phyloP scores from a whole-genome alignment of 30 jellyfish, hydroid and myxozoan genomes.

The Kudoa iwatai region DNA sequence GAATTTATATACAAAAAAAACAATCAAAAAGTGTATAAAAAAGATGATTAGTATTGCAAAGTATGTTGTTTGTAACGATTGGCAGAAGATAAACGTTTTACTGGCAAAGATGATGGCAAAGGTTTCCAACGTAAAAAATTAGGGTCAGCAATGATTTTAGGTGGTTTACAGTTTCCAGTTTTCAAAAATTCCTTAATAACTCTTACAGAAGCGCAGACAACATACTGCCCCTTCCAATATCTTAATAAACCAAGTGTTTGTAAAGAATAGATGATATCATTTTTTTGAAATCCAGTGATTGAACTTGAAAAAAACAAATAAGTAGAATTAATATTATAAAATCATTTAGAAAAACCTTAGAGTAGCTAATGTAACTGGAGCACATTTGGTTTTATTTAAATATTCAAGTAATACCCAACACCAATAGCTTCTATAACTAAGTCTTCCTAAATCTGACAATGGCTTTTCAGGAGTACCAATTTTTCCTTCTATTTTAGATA shows the following conservation, averaged over 20 bases:
- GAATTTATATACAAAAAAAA: too few species aligned
- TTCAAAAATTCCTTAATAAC: neutral
- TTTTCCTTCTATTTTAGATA: slow-evolving; percentile 29
- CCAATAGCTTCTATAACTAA: slow-evolving; percentile 76
- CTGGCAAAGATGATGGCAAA: too few species aligned
- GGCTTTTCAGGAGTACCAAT: slow-evolving; percentile 95
- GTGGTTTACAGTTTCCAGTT: neutral
- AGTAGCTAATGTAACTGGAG: slow-evolving; percentile 29
- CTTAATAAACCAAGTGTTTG: slow-evolving; percentile 50
- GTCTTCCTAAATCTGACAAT: slow-evolving; percentile 53
- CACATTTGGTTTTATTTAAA: slow-evolving; percentile 13
- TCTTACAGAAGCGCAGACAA: neutral
- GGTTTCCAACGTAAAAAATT: too few species aligned
- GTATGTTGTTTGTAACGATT: too few species aligned
- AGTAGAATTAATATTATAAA: too few species aligned
- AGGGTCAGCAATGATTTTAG: neutral
- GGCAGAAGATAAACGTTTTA: too few species aligned
- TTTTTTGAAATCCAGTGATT: slow-evolving; percentile 36
- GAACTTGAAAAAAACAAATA: slow-evolving; percentile 10
- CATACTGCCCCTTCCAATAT: slow-evolving; percentile 14
- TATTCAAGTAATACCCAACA: slow-evolving; percentile 45
- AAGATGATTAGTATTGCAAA: too few species aligned
- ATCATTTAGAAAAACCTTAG: slow-evolving; percentile 17
- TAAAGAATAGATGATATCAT: slow-evolving; percentile 40
- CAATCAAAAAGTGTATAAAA: too few species aligned